Evolutionary conservation across 1,140 invertebrate species (phyloP), one percentile per base, ranked within the genome.

Genomic region (Euglossa dilemma): DNA sequence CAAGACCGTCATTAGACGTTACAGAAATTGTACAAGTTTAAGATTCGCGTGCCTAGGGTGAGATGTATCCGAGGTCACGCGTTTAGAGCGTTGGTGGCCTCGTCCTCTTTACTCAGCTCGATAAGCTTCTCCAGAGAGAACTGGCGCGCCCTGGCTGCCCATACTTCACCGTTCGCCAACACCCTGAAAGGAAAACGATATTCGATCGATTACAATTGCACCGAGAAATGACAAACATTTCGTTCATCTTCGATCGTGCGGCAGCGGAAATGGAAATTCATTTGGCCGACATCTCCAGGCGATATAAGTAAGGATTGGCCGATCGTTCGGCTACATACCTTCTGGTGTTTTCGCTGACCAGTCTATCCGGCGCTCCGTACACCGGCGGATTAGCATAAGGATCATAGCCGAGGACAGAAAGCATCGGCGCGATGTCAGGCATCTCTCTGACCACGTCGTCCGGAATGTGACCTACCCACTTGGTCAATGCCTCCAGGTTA

Each of bases 401-500:
- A 95, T 99, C 98, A 94, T 99, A 99, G 73, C 98, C 98, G 67
- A 99, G 95, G 70, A 97, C 96, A 28, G 96, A 96, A 64, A 99
- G 95, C 98, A 99, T 99, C 59, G 98, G 98, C 76, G 98, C 98
- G 86, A 99, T 96, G 83, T 97, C 96, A 6, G 97, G 96, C 98
- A 99, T 98, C 92, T 99, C 97, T 84, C 95, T 95, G 54, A 98
- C 96, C 45, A 99, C 98, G 94, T 99, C 98, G 43, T 96, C 95
- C 43, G 98, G 98, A 91, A 99, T 97, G 87, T 97, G 95, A 57
- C 98, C 98, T 57, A 99, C 98, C 99, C 99, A 99, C 95, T 99
- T 99, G 85, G 97, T 97, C 69, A 99, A 94, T 14, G 99, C 99
- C 94, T 99, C 98, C 81, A 98, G 94, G 95, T 99, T 99, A 20